Conservation (phyloP, 2,113 vertebrate species). For the Neogale vison region DNA sequence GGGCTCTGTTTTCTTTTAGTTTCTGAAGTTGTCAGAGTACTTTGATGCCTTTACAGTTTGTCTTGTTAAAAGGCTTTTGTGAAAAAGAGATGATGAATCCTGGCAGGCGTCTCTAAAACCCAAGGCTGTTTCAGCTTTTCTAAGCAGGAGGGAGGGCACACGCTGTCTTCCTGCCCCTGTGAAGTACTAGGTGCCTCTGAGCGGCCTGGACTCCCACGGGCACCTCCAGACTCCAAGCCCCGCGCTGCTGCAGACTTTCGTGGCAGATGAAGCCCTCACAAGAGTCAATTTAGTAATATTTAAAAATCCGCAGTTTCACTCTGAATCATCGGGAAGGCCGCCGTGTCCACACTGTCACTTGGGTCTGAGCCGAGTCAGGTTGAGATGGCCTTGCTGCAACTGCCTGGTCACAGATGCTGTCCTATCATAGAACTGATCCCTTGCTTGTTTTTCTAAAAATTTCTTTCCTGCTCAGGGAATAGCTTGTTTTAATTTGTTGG, state of each 20-base stretch:
- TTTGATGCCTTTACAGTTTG: fast-evolving
- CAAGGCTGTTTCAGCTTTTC: not conserved
- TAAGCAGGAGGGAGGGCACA: fast-evolving
- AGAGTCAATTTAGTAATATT: not conserved
- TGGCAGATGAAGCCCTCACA: not conserved
- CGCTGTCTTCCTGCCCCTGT: fast-evolving
- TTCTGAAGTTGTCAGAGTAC: fast-evolving
- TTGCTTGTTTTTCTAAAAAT: not conserved
- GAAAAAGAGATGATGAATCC: not conserved
- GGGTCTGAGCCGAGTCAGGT: not conserved
- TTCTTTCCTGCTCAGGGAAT: not conserved
- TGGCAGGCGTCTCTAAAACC: not conserved
- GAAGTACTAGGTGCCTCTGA: not conserved
- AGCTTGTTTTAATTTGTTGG: not conserved
- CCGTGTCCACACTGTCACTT: fast-evolving
- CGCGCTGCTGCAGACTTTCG: not conserved
- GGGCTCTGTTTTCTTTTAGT: fast-evolving
- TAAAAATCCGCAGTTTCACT: not conserved
- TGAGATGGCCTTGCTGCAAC: fast-evolving
- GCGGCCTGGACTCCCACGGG: not conserved
- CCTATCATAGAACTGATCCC: not conserved
- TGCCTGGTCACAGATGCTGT: fast-evolving
- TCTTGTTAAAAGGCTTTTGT: not conserved
- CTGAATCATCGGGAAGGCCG: too few relatives aligned
- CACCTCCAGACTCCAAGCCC: not conserved